Percentiles rank a stretch among this genome's conserved stretches.
Conservation (phyloP, 2,113 vertebrate species). For the Oplegnathus fasciatus region DNA sequence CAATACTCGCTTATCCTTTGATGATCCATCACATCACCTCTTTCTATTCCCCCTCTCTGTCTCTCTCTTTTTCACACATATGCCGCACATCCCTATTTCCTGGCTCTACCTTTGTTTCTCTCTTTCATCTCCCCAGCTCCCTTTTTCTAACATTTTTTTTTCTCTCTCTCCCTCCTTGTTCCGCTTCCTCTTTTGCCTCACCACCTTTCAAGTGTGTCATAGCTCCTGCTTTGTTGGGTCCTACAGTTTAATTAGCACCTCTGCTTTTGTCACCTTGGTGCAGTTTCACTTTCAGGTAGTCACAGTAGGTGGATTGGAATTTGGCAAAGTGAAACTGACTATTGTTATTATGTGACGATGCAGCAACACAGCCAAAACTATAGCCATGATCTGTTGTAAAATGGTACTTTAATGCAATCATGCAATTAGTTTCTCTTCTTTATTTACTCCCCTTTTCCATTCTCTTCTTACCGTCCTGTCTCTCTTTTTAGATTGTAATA, state of each 20-base stretch:
- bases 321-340: conserved; percentile 24
- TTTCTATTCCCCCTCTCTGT: conserved; percentile 8
- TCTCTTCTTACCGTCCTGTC: background rate
- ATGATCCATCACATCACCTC: conserved; percentile 65
- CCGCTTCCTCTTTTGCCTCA: conserved; percentile 20
- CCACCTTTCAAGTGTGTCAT: conserved; percentile 59
- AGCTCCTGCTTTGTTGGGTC: conserved; percentile 44
- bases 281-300: conserved; percentile 30
- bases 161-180: background rate
- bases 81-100: conserved; percentile 25
- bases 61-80: conserved; percentile 1
- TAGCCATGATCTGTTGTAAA: background rate
- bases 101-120: conserved; percentile 48
- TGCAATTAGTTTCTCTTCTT: background rate
- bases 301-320: conserved; percentile 11
- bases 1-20: conserved; percentile 69
- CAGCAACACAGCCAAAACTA: background rate
- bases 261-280: conserved; percentile 46
- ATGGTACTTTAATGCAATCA: background rate
- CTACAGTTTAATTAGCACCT: conserved; percentile 66
- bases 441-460: background rate
- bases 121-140: conserved; percentile 56
- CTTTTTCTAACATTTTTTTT: conserved; percentile 24
- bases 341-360: background rate
- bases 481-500: background rate